Evolutionary conservation across 2,113 vertebrate species (phyloP).

Genomic region (Hippolais icterina): DNA sequence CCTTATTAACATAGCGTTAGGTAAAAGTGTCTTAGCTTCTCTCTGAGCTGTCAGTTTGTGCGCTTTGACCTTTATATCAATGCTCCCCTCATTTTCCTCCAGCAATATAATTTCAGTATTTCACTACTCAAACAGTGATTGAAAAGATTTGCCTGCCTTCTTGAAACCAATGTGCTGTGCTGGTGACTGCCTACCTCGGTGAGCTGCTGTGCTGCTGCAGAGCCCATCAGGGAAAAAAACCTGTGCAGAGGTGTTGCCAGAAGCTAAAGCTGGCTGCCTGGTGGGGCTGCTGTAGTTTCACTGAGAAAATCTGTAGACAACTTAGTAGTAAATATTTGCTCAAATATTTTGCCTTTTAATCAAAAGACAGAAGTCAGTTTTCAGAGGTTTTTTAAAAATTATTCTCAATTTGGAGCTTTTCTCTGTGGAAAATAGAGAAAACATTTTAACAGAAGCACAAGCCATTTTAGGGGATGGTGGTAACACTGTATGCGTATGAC

Average conservation of each 20-base stretch:
- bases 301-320: neutral
- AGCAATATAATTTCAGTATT: neutral
- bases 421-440: neutral
- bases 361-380: neutral
- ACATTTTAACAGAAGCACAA: neutral
- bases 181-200: accelerated
- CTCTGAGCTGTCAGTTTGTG: neutral
- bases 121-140: neutral
- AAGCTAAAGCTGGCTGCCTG: neutral
- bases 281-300: neutral
- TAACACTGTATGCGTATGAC: neutral
- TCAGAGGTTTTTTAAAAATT: neutral
- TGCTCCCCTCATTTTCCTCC: neutral
- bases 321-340: neutral
- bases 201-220: neutral
- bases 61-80: neutral
- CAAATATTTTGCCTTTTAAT: neutral
- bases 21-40: neutral
- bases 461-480: neutral
- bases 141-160: neutral
- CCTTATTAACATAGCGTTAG: neutral
- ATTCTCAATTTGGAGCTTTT: neutral
- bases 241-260: neutral
- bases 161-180: neutral
- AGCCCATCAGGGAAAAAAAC: neutral